phyloP scores from a whole-genome alignment of 1,140 invertebrate species.

The Teleopsis dalmanni region DNA sequence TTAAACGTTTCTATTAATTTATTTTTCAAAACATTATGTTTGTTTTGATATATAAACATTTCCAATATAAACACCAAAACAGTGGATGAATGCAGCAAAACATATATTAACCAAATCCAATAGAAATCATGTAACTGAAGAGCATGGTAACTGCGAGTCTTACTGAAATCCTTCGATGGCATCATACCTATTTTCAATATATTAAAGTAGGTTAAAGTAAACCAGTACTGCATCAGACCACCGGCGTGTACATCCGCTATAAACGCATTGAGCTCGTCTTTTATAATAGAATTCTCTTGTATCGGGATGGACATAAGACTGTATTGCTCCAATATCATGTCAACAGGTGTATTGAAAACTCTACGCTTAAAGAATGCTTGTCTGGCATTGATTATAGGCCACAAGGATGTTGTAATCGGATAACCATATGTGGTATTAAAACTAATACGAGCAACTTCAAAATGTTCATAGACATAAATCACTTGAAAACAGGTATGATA shows the following conservation, averaged over 20 bases:
- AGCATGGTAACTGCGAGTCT: background rate
- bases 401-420: background rate
- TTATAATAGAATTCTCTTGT: background rate
- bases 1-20: no score
- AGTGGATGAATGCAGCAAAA: no score
- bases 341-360: background rate
- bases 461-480: background rate
- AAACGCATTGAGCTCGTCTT: background rate
- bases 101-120: background rate
- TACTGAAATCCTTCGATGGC: background rate
- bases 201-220: background rate
- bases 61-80: no score
- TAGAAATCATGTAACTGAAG: background rate
- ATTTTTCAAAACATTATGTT: no score
- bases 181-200: background rate
- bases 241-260: background rate
- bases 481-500: background rate
- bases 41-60: no score
- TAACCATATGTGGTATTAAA: constrained; percentile 2
- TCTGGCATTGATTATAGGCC: background rate
- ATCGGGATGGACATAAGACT: background rate
- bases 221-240: background rate
- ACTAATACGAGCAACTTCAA: background rate
- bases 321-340: background rate
- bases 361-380: background rate